Percentiles rank a stretch among this genome's conserved stretches.
phyloP scores from a whole-genome alignment of 2,888 invertebrate genomes.

The Ypsolopha scabrella region DNA sequence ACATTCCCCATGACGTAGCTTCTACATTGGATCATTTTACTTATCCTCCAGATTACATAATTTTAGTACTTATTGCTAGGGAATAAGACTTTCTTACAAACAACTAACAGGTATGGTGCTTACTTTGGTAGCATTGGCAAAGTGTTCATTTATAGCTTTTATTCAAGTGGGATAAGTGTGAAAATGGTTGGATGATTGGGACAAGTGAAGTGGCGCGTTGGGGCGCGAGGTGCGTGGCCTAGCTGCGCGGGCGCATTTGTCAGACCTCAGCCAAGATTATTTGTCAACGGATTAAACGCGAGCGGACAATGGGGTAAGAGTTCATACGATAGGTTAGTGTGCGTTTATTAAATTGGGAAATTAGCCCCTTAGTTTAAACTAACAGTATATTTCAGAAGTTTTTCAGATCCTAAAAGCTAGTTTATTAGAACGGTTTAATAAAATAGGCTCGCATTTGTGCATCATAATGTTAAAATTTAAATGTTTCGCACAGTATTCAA shows the following conservation, averaged over 20 bases:
- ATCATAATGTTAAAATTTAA: neutral
- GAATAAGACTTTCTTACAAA: too few species aligned
- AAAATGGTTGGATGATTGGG: too few species aligned
- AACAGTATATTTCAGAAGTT: neutral
- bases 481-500: too few species aligned
- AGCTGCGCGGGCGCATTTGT: neutral
- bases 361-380: neutral
- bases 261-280: slow-evolving; percentile 4
- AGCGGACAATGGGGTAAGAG: slow-evolving; percentile 3
- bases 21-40: too few species aligned
- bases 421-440: neutral
- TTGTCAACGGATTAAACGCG: slow-evolving; percentile 8
- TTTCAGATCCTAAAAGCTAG: neutral
- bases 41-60: too few species aligned
- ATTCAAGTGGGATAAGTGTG: too few species aligned
- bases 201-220: neutral
- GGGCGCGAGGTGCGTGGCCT: slow-evolving; percentile 3
- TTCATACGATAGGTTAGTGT: neutral
- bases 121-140: too few species aligned
- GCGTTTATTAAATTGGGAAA: neutral
- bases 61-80: too few species aligned
- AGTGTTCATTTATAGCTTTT: too few species aligned
- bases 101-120: too few species aligned
- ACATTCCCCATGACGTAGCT: too few species aligned
- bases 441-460: neutral